Conservation (phyloP, 2,113 vertebrate species). For the Onychostoma macrolepis region DNA sequence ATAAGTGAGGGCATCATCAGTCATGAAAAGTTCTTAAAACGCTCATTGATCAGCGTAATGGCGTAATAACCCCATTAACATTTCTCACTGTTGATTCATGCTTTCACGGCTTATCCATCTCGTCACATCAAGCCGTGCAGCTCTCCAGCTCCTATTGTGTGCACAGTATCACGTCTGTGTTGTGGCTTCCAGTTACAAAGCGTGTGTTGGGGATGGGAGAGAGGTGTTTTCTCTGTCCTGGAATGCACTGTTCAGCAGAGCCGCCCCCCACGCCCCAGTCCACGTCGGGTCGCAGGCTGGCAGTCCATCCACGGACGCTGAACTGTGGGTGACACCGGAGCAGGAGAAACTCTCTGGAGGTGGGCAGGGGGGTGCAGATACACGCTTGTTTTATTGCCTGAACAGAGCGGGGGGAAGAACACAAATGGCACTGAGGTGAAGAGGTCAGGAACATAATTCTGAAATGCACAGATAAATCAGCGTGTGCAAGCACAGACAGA, state of each 20-base stretch:
- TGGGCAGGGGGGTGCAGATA: conserved; percentile 49
- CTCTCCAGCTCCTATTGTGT: conserved; percentile 42
- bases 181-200: conserved; percentile 61
- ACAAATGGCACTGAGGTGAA: conserved; percentile 79
- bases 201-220: conserved; percentile 45
- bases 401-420: conserved; percentile 70
- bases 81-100: conserved; percentile 57
- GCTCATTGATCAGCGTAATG: conserved; percentile 52
- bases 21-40: conserved; percentile 49
- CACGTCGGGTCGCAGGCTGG: conserved; percentile 4
- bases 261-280: background rate
- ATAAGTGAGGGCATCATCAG: conserved; percentile 42
- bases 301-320: conserved; percentile 37
- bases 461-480: conserved; percentile 77
- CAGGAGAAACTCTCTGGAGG: conserved; percentile 56
- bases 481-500: conserved; percentile 58
- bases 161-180: conserved; percentile 51
- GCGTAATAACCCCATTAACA: conserved; percentile 56
- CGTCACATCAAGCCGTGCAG: conserved; percentile 4
- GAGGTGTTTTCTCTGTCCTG: conserved; percentile 42
- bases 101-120: conserved; percentile 57
- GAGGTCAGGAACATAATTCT: conserved; percentile 76
- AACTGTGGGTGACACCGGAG: conserved; percentile 69
- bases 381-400: conserved; percentile 70
- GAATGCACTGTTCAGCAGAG: conserved; percentile 44